Base-by-base conservation (phyloP, 2,113 vertebrate species). In the Gobio gobio region DNA sequence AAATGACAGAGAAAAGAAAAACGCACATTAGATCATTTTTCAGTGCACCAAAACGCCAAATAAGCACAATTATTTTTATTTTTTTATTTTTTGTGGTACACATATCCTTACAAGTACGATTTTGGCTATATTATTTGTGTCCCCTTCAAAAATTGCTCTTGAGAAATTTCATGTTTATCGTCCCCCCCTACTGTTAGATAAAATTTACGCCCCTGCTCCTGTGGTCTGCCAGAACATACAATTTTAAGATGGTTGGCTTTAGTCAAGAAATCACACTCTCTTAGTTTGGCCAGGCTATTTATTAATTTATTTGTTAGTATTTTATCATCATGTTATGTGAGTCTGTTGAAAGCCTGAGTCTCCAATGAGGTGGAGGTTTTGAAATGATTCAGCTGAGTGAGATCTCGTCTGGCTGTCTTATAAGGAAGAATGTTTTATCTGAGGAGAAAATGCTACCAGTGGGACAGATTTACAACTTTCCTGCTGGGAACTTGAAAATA, bases 401-500 rank as follows among this genome's bases (percentile, higher is more conserved):
- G 18, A 56, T 70, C 33, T 22, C 29, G 9, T 68, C 64, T 68
- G 63, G 1, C 13, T 66, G 4, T 49, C 47, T 13, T 45, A 40
- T 51, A 36, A 58, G 75, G 20, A 58, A 40, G 29, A 58, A 59
- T 78, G 56, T 4, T 20, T 58, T 12, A 36, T 78, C 76, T 59
- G 9, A 75, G n/a, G 29, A 1, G 7, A 74, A 43, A 26, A 74
- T 58, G 75, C 29, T 78, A 20, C 22, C 51, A 40, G 9, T 12
- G 10, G 1, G 75, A 58, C 51, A 14, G 40, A 80, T 80, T 64
- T 80, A 79, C 40, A 29, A 8, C 10, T 47, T 80, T 80, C 7
- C 16, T 47, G 58, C 10, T 80, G 78, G 40, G 47, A 80, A 64
- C 40, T 16, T 64, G n/a, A 47, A 79, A 79, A 64, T 47, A 64